phyloP scores from a whole-genome alignment of 1,140 invertebrate species.

The Streblospio benedicti region DNA sequence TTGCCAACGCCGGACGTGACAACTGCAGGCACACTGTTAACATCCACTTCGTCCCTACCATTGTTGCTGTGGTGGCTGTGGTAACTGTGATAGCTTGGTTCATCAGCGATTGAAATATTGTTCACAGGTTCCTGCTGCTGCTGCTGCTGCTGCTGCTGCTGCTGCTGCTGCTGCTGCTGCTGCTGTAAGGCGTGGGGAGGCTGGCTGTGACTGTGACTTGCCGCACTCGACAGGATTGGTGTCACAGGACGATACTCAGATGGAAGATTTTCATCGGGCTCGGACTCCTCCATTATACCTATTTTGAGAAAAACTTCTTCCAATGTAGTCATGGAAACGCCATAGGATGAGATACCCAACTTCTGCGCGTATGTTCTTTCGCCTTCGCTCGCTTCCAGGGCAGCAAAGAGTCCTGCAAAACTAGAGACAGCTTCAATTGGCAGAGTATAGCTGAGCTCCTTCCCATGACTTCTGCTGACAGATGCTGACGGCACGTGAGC shows the following conservation, averaged over 20 bases:
- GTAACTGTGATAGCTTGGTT: too few relatives aligned
- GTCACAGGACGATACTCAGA: too few relatives aligned
- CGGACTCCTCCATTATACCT: constrained; percentile 23
- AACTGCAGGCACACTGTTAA: not conserved
- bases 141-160: too few relatives aligned
- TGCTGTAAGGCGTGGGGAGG: too few relatives aligned
- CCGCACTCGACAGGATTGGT: too few relatives aligned
- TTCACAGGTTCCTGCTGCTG: too few relatives aligned
- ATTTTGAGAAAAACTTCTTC: constrained; percentile 65
- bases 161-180: too few relatives aligned
- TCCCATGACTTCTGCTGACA: constrained; percentile 61
- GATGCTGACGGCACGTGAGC: constrained; percentile 61
- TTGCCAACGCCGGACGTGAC: not conserved
- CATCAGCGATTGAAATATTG: too few relatives aligned
- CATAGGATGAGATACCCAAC: constrained; percentile 78
- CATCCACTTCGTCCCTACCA: too few relatives aligned
- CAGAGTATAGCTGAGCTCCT: constrained; percentile 66
- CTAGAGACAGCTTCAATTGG: constrained; percentile 64
- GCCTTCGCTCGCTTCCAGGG: constrained; percentile 55
- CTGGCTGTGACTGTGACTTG: too few relatives aligned
- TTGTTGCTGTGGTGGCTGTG: too few relatives aligned
- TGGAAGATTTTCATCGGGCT: not conserved
- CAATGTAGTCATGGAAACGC: constrained; percentile 84
- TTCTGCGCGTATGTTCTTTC: not conserved
- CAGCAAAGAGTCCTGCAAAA: constrained; percentile 64